phyloP scores from a whole-genome alignment of 2,113 vertebrate genomes.

The Atractosteus spatula region DNA sequence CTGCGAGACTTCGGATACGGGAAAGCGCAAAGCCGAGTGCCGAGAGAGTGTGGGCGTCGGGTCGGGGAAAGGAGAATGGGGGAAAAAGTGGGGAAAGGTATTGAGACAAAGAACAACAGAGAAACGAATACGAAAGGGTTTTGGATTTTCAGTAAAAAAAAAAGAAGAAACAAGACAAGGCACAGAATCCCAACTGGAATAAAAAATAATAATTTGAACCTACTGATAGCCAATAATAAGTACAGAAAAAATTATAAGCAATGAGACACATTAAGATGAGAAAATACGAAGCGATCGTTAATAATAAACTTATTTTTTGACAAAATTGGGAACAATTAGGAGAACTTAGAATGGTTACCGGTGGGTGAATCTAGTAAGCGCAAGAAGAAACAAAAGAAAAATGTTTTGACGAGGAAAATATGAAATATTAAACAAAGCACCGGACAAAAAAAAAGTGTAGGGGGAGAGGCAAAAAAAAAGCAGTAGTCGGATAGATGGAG shows the following conservation, averaged over 20 bases:
- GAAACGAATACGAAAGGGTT: not conserved
- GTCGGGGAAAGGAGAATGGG: conserved; percentile 24
- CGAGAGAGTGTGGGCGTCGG: conserved; percentile 37
- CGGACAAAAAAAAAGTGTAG: not conserved
- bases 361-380: conserved; percentile 13
- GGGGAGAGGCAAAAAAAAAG: conserved; percentile 13
- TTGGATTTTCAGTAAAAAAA: no score
- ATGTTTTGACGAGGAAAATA: conserved; percentile 11
- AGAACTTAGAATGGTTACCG: conserved; percentile 13
- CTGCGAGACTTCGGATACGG: conserved; percentile 51
- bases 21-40: conserved; percentile 36
- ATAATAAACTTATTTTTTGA: no score
- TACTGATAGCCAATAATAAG: no score
- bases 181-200: no score
- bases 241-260: no score
- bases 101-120: not conserved
- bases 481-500: conserved; percentile 16
- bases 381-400: conserved; percentile 4
- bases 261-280: no score
- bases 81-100: conserved; percentile 5
- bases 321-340: conserved; percentile 1
- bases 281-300: not conserved
- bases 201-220: conserved; percentile 36
- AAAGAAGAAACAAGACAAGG: no score
- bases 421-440: not conserved